phyloP scores from a whole-genome alignment of 2,888 invertebrate genomes.

The Lithosia quadra region DNA sequence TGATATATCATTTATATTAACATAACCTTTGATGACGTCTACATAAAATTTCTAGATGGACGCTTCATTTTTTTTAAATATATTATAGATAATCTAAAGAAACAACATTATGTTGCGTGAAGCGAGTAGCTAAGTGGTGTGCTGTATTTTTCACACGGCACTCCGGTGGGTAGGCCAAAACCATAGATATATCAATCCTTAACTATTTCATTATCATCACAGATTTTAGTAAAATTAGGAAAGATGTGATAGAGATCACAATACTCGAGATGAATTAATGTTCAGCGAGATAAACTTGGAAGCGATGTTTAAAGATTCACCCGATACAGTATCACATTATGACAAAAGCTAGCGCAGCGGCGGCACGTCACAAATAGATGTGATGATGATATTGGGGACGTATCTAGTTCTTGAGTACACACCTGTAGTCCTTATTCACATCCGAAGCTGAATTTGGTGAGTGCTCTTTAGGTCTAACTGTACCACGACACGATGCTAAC shows the following conservation, averaged over 20 bases:
- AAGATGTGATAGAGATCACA: constrained; percentile 74
- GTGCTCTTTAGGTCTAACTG: constrained; percentile 86
- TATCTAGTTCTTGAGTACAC: constrained; percentile 84
- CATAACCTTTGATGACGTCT: constrained; percentile 26
- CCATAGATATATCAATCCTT: constrained; percentile 65
- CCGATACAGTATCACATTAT: constrained; percentile 59
- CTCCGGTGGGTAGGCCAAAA: constrained; percentile 80
- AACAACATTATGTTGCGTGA: constrained; percentile 55
- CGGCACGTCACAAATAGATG: constrained; percentile 53
- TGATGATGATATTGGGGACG: constrained; percentile 53
- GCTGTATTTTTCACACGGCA: constrained; percentile 52
- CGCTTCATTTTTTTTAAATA: constrained; percentile 24
- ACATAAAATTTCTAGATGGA: constrained; percentile 35
- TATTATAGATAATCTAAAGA: constrained; percentile 24
- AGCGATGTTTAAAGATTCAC: constrained; percentile 58
- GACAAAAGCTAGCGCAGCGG: constrained; percentile 54
- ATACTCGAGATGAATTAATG: constrained; percentile 59
- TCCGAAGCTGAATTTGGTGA: constrained; percentile 83
- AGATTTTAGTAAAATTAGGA: constrained; percentile 81
- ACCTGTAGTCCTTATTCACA: constrained; percentile 87
- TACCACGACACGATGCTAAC: constrained; percentile 89
- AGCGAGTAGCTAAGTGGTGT: constrained; percentile 53
- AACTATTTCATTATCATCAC: constrained; percentile 81
- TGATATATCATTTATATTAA: constrained; percentile 37
- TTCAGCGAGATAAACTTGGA: constrained; percentile 64